Percentiles rank a stretch among this genome's conserved stretches.
Evolutionary conservation across 2,113 vertebrate genomes (phyloP).

Genomic region (Xiphorhynchus elegans): DNA sequence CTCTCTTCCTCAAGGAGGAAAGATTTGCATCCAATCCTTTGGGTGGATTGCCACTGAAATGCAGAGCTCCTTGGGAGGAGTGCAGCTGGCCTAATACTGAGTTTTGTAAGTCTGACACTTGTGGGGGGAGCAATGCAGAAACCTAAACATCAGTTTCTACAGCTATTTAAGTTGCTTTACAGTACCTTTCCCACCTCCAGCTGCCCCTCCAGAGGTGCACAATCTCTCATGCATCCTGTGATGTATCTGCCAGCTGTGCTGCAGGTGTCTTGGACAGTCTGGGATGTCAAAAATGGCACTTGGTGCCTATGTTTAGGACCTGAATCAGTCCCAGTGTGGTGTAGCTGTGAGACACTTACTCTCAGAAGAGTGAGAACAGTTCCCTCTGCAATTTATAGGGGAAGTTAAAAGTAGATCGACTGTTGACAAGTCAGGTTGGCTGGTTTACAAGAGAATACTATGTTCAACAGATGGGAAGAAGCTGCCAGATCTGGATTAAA

Average conservation of each 20-base stretch:
- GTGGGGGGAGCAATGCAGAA: background rate
- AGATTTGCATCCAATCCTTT: background rate
- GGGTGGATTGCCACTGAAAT: background rate
- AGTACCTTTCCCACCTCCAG: background rate
- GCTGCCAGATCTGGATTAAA: constrained; percentile 35
- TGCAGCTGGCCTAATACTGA: background rate
- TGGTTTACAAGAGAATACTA: constrained; percentile 42
- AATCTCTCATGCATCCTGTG: background rate
- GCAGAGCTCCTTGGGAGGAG: background rate
- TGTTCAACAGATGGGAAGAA: constrained; percentile 38
- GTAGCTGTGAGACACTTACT: background rate
- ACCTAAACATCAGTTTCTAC: background rate
- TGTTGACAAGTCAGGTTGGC: constrained; percentile 53
- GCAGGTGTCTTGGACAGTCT: background rate
- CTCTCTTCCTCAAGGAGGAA: background rate
- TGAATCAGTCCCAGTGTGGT: background rate
- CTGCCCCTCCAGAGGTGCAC: constrained; percentile 49
- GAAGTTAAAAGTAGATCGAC: constrained; percentile 36
- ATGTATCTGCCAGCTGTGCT: background rate
- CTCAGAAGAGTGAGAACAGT: constrained; percentile 24
- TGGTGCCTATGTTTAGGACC: constrained; percentile 40
- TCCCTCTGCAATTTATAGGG: constrained; percentile 41
- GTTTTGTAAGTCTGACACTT: background rate
- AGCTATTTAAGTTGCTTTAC: background rate
- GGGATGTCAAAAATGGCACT: constrained; percentile 40